These are phyloP conservation scores for Taenioides sp. DNA, from an alignment of 2,797 vertebrate genomes.

Conservation along the genomic window DNA sequence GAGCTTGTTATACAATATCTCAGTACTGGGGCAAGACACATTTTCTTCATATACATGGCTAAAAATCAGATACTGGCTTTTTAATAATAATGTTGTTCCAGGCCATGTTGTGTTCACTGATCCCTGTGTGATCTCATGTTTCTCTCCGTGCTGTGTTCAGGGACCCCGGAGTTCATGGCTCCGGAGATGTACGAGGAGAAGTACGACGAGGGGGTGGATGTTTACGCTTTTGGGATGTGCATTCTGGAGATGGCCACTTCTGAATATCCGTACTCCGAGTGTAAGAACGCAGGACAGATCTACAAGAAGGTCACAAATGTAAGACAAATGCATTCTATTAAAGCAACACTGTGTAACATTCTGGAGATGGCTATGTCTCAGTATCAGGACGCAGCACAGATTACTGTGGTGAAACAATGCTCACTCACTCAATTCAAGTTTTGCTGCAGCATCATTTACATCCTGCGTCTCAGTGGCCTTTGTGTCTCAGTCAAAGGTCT, in stretches of 20 bases:
- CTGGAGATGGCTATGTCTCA: slow-evolving; percentile 65
- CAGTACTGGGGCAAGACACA: no score
- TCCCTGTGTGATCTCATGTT: neutral
- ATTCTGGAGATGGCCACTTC: slow-evolving; percentile 97
- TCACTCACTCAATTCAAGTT: no score
- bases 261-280: slow-evolving; percentile 94
- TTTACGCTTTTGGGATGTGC: slow-evolving; percentile 97
- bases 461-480: no score
- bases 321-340: slow-evolving; percentile 52
- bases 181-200: slow-evolving; percentile 98
- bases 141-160: slow-evolving; percentile 62
- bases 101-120: neutral
- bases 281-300: slow-evolving; percentile 92
- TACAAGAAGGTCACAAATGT: slow-evolving; percentile 96
- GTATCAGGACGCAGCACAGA: slow-evolving; percentile 85
- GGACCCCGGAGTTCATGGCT: slow-evolving; percentile 97
- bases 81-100: no score
- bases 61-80: no score
- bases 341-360: no score
- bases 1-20: no score
- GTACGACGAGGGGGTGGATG: slow-evolving; percentile 92
- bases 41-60: no score
- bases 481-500: no score
- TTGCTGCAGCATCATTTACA: no score
- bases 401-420: no score